These are phyloP conservation scores for Brassicogethes aeneus DNA, from an alignment of 2,888 invertebrate genomes.

Conservation along the genomic window DNA sequence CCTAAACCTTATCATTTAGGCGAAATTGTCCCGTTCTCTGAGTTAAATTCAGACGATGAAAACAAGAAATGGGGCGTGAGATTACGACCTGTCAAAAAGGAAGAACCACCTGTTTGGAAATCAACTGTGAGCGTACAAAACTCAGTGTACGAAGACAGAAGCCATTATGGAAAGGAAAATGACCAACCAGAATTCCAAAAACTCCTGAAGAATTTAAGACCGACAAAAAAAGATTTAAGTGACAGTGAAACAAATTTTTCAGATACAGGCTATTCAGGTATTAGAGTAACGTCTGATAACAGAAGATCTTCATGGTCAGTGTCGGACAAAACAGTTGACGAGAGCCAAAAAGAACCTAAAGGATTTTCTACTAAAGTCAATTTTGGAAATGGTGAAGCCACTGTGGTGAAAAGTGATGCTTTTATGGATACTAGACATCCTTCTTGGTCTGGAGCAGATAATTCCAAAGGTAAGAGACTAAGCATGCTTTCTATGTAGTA, in stretches of 20 bases:
- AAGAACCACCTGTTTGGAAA: conserved; percentile 37
- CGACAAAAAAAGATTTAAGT: conserved; percentile 28
- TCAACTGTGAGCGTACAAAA: conserved; percentile 39
- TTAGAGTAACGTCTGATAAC: conserved; percentile 18
- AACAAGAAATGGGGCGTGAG: conserved; percentile 45
- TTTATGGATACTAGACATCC: conserved; percentile 23
- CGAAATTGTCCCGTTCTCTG: conserved; percentile 44
- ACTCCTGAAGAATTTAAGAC: conserved; percentile 31
- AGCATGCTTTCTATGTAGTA: neutral
- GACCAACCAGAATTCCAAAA: conserved; percentile 34
- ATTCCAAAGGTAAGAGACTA: conserved; percentile 31
- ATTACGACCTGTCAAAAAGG: conserved; percentile 38
- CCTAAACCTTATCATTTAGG: conserved; percentile 68
- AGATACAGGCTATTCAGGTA: conserved; percentile 21
- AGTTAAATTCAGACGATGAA: conserved; percentile 22
- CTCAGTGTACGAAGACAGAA: conserved; percentile 21
- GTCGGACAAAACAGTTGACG: conserved; percentile 45
- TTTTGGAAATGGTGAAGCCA: conserved; percentile 41
- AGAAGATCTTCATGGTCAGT: conserved; percentile 37
- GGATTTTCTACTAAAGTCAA: conserved; percentile 54
- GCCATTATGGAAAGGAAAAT: conserved; percentile 8
- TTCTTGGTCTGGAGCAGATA: conserved; percentile 33
- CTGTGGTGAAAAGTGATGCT: conserved; percentile 36
- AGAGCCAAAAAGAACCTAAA: conserved; percentile 30
- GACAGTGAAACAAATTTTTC: conserved; percentile 19